phyloP scores from a whole-genome alignment of 2,113 vertebrate species.

The Phocoena sinus region DNA sequence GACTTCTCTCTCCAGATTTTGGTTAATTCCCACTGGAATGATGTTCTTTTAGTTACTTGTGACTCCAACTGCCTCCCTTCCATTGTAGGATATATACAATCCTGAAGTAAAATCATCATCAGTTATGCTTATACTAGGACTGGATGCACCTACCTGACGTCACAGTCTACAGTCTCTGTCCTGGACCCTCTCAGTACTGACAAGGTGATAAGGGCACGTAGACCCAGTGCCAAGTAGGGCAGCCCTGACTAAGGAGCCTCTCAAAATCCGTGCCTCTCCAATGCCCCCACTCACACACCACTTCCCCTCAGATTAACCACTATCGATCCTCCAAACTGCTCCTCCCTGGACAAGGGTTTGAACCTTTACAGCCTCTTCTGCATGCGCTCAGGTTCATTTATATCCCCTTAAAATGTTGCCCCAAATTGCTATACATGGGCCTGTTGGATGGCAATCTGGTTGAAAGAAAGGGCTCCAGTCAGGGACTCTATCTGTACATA shows the following conservation, averaged over 20 bases:
- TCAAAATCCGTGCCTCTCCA: not conserved
- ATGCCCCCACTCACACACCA: fast-evolving
- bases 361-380: not conserved
- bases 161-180: not conserved
- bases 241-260: not conserved
- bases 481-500: not conserved
- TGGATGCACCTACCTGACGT: fast-evolving
- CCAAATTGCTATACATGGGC: not conserved
- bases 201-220: not conserved
- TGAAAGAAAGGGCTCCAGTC: not conserved
- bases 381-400: not conserved
- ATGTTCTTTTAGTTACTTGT: not conserved
- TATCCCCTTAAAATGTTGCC: not conserved
- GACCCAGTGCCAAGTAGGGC: not conserved
- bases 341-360: not conserved
- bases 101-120: not conserved
- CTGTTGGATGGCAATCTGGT: not conserved
- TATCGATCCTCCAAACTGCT: not conserved
- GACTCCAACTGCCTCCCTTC: not conserved
- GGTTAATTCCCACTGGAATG: not conserved
- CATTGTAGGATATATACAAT: not conserved
- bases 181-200: not conserved
- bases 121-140: not conserved
- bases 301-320: not conserved
- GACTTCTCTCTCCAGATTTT: not conserved